Percentiles rank a stretch among this genome's conserved stretches.
Conservation (phyloP, 2,888 invertebrate species). For the Chrysina gloriosa region DNA sequence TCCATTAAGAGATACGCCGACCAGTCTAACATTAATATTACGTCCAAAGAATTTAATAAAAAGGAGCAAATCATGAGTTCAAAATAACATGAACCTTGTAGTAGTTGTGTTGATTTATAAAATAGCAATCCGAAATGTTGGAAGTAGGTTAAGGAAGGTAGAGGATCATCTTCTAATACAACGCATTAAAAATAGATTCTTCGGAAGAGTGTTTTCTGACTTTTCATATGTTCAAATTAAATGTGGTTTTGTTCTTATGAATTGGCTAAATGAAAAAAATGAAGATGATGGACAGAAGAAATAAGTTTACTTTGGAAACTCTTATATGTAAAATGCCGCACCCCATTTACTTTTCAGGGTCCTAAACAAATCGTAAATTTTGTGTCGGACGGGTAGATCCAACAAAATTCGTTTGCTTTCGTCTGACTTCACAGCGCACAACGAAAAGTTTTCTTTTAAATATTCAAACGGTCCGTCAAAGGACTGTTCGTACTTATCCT, state of each 20-base stretch:
- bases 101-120: neutral
- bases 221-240: too few species aligned
- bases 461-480: constrained; percentile 28
- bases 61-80: neutral
- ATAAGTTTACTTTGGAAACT: too few species aligned
- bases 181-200: too few species aligned
- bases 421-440: neutral
- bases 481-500: constrained; percentile 13
- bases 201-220: too few species aligned
- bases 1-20: constrained; percentile 2
- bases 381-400: neutral
- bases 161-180: too few species aligned
- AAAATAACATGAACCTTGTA: neutral
- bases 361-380: constrained; percentile 12
- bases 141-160: too few species aligned
- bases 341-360: neutral
- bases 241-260: too few species aligned
- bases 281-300: too few species aligned
- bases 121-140: neutral
- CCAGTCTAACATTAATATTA: neutral
- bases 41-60: neutral
- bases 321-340: too few species aligned
- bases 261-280: too few species aligned
- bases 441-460: constrained; percentile 12
- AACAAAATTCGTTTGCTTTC: constrained; percentile 8